These are phyloP conservation scores for Drosophila melanosoma DNA, from an alignment of 2,888 invertebrate species.

Conservation along the genomic window DNA sequence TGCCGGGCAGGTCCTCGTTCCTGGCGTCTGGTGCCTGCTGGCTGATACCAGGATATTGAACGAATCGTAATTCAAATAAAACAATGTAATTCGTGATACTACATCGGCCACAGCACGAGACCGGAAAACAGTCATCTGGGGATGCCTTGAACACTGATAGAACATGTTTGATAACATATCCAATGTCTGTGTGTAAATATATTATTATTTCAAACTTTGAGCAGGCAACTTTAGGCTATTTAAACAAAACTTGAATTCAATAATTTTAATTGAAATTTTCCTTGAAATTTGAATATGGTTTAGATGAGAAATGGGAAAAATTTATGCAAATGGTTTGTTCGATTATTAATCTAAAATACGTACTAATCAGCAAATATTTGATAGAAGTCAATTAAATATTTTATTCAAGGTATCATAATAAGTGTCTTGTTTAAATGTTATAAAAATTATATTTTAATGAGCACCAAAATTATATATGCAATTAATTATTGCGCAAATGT, in stretches of 20 bases:
- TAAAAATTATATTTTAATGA: neutral
- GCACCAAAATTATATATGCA: neutral
- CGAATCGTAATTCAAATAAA: conserved; percentile 79
- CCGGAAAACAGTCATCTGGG: conserved; percentile 9
- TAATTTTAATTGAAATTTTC: conserved; percentile 22
- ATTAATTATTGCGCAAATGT: neutral
- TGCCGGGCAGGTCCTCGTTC: conserved; percentile 15
- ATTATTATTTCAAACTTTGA: neutral
- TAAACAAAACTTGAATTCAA: conserved; percentile 13
- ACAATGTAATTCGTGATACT: conserved; percentile 68
- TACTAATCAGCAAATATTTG: neutral
- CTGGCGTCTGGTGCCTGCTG: conserved; percentile 13
- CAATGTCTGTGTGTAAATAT: neutral
- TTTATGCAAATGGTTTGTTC: no score
- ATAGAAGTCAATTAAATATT: neutral
- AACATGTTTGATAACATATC: conserved; percentile 8
- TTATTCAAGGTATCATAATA: neutral
- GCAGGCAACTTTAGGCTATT: neutral
- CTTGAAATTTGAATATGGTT: conserved; percentile 27
- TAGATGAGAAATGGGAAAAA: neutral
- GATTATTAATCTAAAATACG: neutral
- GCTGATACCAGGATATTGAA: conserved; percentile 40
- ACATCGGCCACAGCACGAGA: conserved; percentile 28
- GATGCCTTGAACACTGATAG: conserved; percentile 18
- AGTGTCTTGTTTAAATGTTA: neutral